Evolutionary conservation across 2,888 invertebrate species (phyloP), one percentile per base, ranked within the genome.

Genomic region (Macroteleia sp.): DNA sequence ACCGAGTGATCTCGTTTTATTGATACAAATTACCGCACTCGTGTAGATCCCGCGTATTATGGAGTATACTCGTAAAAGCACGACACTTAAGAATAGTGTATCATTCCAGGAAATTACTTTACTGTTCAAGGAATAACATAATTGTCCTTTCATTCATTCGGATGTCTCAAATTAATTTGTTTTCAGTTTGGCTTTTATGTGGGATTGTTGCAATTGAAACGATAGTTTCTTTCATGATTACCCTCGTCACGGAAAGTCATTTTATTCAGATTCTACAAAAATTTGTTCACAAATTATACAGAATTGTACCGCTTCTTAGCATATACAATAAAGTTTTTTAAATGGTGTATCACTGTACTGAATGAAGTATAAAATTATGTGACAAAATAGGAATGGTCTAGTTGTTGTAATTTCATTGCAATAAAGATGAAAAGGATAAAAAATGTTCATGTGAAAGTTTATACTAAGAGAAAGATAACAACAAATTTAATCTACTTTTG

Each of bases 21-120:
- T 73, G 73, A 73, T 73, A 73, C 73, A 73, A 73, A 73, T 73
- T 73, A 73, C 73, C 57, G 54, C 14, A 54, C 70, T 71, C 44
- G 50, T 32, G 64, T 42, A 64, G 64, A 73, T 73, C 54, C 64
- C 42, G 41, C 57, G 57, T 36, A 50, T 73, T 57, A 62, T 57
- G 46, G 14, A 8, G 48, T 48, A 20, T 50, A 64, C 73, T 50
- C 64, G 57, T 74, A 66, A 52, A 73, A 52, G 42, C 74, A 30
- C 59, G 14, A 44, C 59, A 52, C 64, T 74, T 32, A 59, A 41
- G 57, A 52, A 59, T 39, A 36, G 42, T 30, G 66, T 20, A 41
- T 46, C 73, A 41, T 59, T 44, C 59, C 52, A 14, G 39, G 42
- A 30, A 73, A 64, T 73, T 50, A 36, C 61, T 73, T 73, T 73